Evolutionary conservation across 2,113 vertebrate species (phyloP).

Genomic region (Macrotus californicus): DNA sequence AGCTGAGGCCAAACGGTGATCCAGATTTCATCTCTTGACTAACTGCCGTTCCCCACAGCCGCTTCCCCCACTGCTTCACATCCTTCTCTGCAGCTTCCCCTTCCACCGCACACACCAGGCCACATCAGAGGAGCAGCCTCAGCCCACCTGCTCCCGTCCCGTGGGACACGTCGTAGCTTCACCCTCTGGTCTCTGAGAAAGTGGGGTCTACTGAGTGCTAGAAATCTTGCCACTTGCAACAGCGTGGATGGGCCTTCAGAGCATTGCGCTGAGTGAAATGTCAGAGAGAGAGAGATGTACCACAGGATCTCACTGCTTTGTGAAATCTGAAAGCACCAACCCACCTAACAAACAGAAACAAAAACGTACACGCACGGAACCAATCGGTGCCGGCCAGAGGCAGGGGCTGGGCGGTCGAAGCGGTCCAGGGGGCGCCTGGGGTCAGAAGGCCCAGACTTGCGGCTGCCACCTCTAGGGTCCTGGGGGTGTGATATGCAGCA

Average conservation of each 20-base stretch:
- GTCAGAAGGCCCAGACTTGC: neutral
- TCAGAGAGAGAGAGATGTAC: neutral
- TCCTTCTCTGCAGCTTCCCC: neutral
- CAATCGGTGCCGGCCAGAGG: neutral
- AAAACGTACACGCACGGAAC: neutral
- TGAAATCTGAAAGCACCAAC: neutral
- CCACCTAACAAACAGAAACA: neutral
- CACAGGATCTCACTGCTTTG: neutral
- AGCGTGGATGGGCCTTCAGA: neutral
- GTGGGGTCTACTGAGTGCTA: neutral
- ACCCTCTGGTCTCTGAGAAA: neutral
- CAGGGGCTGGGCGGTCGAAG: neutral
- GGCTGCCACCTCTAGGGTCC: neutral
- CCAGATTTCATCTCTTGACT: neutral
- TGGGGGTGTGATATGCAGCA: no score
- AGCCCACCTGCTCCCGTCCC: fast-evolving
- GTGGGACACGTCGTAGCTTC: neutral
- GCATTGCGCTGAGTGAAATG: neutral
- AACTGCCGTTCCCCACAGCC: neutral
- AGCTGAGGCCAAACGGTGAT: neutral
- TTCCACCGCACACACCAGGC: neutral
- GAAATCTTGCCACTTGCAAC: neutral
- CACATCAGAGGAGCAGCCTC: neutral
- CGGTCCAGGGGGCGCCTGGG: neutral
- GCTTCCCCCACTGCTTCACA: neutral